These are phyloP conservation scores for Alectura lathami DNA, from an alignment of 2,113 vertebrate genomes.

Conservation along the genomic window DNA sequence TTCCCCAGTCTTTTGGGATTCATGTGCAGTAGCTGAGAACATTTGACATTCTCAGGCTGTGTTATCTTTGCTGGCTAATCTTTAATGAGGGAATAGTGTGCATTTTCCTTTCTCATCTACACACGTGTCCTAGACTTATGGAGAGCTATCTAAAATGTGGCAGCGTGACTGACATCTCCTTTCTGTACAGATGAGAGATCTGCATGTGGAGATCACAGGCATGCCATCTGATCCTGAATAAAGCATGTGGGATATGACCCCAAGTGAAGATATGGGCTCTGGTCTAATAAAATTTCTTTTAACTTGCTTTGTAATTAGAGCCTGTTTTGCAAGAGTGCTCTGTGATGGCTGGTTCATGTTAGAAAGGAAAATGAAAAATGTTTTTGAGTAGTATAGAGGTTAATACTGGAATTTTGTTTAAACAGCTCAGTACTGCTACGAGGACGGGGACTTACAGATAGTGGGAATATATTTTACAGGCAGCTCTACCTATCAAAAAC, in stretches of 20 bases:
- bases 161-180: not conserved
- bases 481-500: not conserved
- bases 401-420: not conserved
- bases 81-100: not conserved
- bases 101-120: not conserved
- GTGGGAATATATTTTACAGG: not conserved
- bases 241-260: constrained; percentile 30
- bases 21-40: not conserved
- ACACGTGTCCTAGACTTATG: not conserved
- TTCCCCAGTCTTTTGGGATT: not conserved
- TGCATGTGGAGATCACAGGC: constrained; percentile 60
- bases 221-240: constrained; percentile 29
- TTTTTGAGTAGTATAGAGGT: not conserved
- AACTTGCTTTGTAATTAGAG: constrained; percentile 54
- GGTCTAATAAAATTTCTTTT: constrained; percentile 47
- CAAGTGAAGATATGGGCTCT: not conserved
- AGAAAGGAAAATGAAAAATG: constrained; percentile 36
- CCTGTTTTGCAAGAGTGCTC: constrained; percentile 16
- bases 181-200: constrained; percentile 13
- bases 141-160: not conserved
- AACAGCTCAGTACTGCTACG: not conserved
- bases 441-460: not conserved
- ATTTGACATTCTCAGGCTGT: constrained; percentile 4
- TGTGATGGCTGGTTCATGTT: not conserved
- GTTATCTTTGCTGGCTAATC: not conserved